These are phyloP conservation scores for Zoanthus sociatus DNA, from an alignment of 92 coral and sea anemone species.

Conservation along the genomic window DNA sequence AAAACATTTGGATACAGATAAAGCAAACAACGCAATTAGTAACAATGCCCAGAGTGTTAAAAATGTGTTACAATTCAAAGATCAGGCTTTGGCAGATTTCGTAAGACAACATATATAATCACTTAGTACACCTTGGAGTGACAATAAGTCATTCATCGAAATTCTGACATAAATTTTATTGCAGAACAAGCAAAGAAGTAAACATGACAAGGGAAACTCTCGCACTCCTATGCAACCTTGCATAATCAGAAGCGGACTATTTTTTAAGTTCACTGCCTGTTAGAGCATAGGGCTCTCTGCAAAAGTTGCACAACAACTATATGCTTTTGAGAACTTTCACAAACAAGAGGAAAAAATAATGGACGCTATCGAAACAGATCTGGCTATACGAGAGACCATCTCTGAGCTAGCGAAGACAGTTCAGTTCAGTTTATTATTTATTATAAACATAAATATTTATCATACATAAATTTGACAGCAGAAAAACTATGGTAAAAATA, in stretches of 20 bases:
- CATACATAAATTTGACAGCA: too few relatives aligned
- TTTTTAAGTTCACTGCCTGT: conserved; percentile 54
- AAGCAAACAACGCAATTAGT: too few relatives aligned
- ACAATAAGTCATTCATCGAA: neutral
- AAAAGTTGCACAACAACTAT: conserved; percentile 49
- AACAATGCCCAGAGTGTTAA: too few relatives aligned
- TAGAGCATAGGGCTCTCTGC: conserved; percentile 49
- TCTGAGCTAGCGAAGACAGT: conserved; percentile 40
- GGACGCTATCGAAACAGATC: conserved; percentile 49
- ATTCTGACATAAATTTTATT: neutral
- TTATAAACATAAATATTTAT: too few relatives aligned
- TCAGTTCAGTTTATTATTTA: too few relatives aligned
- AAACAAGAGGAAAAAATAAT: conserved; percentile 61
- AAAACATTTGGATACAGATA: too few relatives aligned
- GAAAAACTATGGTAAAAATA: too few relatives aligned
- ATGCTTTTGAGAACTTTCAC: conserved; percentile 47
- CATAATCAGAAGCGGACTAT: conserved; percentile 61
- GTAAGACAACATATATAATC: too few relatives aligned
- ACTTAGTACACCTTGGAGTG: too few relatives aligned
- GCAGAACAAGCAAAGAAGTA: neutral
- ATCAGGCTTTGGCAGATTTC: too few relatives aligned
- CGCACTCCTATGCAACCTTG: conserved; percentile 51
- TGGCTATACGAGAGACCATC: neutral
- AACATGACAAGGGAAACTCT: conserved; percentile 56
- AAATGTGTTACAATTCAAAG: too few relatives aligned